Conservation (phyloP, 1,140 invertebrate species). For the Paramacrobiotus metropolitanus region DNA sequence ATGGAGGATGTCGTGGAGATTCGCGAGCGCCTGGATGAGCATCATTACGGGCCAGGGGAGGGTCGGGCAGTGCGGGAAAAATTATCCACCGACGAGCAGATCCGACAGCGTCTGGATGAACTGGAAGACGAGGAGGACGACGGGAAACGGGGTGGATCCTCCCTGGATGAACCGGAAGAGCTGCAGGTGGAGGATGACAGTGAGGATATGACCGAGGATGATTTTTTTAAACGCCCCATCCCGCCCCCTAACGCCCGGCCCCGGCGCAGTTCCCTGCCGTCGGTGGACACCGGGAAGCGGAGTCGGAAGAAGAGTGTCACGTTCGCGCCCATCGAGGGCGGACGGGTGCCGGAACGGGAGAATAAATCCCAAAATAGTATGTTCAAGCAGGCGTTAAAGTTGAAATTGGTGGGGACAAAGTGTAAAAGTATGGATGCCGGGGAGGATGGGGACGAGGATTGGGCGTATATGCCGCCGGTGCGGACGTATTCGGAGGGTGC, state of each 20-base stretch:
- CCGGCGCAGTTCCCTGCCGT: neutral
- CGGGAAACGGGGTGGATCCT: neutral
- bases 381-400: neutral
- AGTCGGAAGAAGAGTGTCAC: neutral
- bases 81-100: neutral
- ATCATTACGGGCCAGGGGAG: neutral
- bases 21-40: neutral
- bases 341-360: neutral
- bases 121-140: neutral
- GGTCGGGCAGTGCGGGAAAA: neutral
- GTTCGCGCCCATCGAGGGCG: neutral
- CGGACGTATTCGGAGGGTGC: neutral
- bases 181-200: too few relatives aligned
- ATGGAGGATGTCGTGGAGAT: slow-evolving; percentile 2
- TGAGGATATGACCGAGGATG: neutral
- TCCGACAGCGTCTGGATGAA: neutral
- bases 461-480: neutral
- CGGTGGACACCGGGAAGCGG: neutral
- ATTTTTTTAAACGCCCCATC: neutral
- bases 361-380: neutral
- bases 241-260: neutral
- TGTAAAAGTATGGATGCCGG: neutral
- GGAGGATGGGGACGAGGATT: neutral
- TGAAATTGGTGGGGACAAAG: neutral
- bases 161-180: neutral